Evolutionary conservation across 53 echinoderm and acorn worm species (phyloP).

Genomic region (Zoroaster sp.): DNA sequence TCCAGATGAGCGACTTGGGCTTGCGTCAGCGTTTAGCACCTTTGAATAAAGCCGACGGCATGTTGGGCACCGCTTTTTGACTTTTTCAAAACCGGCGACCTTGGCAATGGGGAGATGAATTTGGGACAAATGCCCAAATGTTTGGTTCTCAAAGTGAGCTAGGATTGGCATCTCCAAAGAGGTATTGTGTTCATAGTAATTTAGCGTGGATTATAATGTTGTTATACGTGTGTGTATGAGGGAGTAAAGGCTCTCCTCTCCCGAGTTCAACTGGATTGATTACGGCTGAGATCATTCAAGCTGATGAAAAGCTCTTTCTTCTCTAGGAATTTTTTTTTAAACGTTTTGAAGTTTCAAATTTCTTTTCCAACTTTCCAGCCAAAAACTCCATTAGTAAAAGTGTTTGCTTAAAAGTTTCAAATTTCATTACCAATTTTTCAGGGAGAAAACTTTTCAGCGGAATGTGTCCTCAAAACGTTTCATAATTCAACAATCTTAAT

Average conservation of each 20-base stretch:
- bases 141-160: background rate
- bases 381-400: too few species aligned
- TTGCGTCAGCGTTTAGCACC: constrained; percentile 15
- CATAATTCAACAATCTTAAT: too few species aligned
- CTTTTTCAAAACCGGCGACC: constrained; percentile 2
- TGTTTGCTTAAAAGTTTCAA: too few species aligned
- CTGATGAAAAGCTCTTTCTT: background rate
- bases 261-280: background rate
- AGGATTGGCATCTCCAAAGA: background rate
- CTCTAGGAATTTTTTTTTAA: background rate
- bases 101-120: constrained; percentile 33
- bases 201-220: background rate
- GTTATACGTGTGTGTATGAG: background rate
- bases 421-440: too few species aligned
- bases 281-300: background rate
- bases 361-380: background rate
- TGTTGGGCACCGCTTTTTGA: background rate
- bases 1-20: background rate
- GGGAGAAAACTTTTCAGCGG: too few species aligned
- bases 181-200: background rate
- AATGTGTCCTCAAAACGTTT: too few species aligned
- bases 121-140: background rate
- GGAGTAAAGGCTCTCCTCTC: background rate
- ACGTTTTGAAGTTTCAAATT: background rate
- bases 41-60: background rate